Conservation (phyloP, 2,888 invertebrate genomes). For the Andrena praecox region DNA sequence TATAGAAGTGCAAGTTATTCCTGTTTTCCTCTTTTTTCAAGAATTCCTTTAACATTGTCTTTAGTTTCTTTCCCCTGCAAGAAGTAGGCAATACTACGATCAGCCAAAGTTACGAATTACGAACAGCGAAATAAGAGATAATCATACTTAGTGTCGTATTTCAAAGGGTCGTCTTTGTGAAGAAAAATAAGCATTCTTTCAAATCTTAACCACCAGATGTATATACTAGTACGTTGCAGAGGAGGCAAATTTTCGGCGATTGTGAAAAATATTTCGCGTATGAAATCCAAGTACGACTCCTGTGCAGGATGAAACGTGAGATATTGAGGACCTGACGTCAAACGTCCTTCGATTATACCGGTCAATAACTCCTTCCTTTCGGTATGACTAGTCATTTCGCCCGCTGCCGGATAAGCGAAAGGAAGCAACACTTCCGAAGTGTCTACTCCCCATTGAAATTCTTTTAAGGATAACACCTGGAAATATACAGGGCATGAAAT, state of each 20-base stretch:
- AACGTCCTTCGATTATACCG: conserved; percentile 80
- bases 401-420: conserved; percentile 77
- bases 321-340: conserved; percentile 88
- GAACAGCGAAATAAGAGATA: not conserved
- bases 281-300: conserved; percentile 87
- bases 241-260: conserved; percentile 85
- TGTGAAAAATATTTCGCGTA: conserved; percentile 86
- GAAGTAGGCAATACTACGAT: not conserved
- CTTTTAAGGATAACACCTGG: conserved; percentile 75
- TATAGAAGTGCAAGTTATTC: conserved; percentile 87
- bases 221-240: conserved; percentile 86
- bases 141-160: conserved; percentile 77
- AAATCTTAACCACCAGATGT: conserved; percentile 89
- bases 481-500: conserved; percentile 4
- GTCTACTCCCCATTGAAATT: conserved; percentile 78
- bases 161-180: conserved; percentile 84
- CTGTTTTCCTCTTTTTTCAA: conserved; percentile 86
- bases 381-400: conserved; percentile 73
- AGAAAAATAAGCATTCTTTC: conserved; percentile 86
- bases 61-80: conserved; percentile 85
- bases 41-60: conserved; percentile 86
- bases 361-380: conserved; percentile 73
- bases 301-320: conserved; percentile 87
- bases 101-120: not conserved
- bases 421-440: conserved; percentile 79